Evolutionary conservation across 1,140 invertebrate genomes (phyloP).

Genomic region (Calliphora vicina): DNA sequence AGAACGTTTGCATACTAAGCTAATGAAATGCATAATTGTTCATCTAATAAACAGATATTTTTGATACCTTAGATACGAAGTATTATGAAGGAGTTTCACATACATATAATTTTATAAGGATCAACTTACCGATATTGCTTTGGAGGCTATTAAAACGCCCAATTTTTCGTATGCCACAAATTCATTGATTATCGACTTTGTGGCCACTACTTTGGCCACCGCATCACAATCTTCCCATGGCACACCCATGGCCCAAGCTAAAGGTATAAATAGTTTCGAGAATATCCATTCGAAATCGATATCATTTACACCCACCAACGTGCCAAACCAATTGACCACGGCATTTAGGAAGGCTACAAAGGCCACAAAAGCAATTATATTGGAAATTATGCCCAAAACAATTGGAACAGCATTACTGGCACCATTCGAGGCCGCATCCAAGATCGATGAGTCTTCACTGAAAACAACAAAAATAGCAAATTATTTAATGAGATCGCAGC

Average conservation of each 20-base stretch:
- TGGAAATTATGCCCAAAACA: conserved; percentile 87
- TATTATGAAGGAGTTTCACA: too few relatives aligned
- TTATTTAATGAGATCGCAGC: conserved; percentile 20
- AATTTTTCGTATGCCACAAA: conserved; percentile 88
- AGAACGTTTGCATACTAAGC: too few relatives aligned
- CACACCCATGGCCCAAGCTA: conserved; percentile 81
- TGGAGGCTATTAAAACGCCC: conserved; percentile 69
- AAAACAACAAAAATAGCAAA: conserved; percentile 37
- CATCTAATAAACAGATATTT: too few relatives aligned
- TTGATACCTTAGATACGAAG: too few relatives aligned
- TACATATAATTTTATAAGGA: too few relatives aligned
- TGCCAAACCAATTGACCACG: conserved; percentile 80
- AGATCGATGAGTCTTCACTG: conserved; percentile 80
- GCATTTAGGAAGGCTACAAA: conserved; percentile 85
- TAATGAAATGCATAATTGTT: too few relatives aligned
- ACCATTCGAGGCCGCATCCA: conserved; percentile 90
- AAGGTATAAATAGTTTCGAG: conserved; percentile 85
- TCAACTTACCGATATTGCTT: conserved; percentile 69
- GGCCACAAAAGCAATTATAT: conserved; percentile 90
- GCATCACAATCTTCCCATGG: conserved; percentile 78
- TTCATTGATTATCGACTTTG: conserved; percentile 92
- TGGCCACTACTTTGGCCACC: conserved; percentile 83
- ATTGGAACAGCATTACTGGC: conserved; percentile 83
- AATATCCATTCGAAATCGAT: conserved; percentile 76
- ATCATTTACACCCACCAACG: conserved; percentile 71